Percentiles rank a stretch among this genome's conserved stretches.
Evolutionary conservation across 2,888 invertebrate genomes (phyloP).

Genomic region (Rutpela maculata): DNA sequence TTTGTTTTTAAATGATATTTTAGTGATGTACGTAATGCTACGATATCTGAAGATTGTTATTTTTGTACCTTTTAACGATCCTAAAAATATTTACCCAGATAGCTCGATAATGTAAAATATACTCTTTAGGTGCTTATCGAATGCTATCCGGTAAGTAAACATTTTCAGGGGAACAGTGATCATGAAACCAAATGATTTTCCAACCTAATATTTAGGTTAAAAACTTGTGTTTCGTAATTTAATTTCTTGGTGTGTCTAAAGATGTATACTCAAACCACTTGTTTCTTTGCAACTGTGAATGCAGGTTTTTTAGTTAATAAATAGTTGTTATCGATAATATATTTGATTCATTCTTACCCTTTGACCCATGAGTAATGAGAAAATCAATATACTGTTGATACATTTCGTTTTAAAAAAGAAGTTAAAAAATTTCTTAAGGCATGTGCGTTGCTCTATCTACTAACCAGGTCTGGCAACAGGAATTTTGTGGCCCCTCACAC

Average conservation of each 20-base stretch:
- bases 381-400: no score
- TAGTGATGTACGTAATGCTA: not conserved
- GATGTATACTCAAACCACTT: conserved; percentile 61
- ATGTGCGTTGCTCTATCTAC: no score
- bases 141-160: not conserved
- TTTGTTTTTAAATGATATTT: not conserved
- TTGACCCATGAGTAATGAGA: not conserved
- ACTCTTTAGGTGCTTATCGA: conserved; percentile 8
- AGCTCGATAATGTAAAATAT: not conserved
- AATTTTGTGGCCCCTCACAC: no score
- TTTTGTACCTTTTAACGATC: not conserved
- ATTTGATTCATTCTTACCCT: conserved; percentile 31
- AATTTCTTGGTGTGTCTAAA: conserved; percentile 45
- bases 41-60: conserved; percentile 2
- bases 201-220: conserved; percentile 64
- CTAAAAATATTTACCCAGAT: not conserved
- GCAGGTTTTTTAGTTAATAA: conserved; percentile 59
- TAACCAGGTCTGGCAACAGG: no score
- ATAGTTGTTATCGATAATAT: conserved; percentile 59
- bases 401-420: no score
- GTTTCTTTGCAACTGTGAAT: conserved; percentile 62
- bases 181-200: conserved; percentile 56
- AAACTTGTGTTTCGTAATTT: conserved; percentile 35
- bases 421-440: no score
- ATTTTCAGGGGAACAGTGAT: conserved; percentile 52